Evolutionary conservation across 2,888 invertebrate genomes (phyloP).

Genomic region (Lysandra coridon): DNA sequence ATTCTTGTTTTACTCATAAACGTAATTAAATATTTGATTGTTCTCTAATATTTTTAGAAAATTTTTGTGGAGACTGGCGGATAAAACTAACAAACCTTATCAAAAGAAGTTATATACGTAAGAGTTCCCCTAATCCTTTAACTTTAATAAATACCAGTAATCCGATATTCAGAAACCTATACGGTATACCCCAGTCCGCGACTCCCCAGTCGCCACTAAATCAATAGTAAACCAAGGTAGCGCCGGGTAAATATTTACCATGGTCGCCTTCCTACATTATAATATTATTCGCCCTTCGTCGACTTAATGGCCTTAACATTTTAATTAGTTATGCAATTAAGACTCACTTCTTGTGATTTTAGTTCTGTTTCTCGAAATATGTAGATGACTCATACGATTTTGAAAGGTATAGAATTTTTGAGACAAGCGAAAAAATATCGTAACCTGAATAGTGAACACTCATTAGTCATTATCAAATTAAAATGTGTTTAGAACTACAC

Average conservation of each 20-base stretch:
- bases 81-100: not conserved
- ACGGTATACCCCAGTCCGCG: not conserved
- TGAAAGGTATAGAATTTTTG: not conserved
- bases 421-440: not conserved
- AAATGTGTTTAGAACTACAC: too few relatives aligned
- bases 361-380: not conserved
- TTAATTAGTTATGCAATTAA: conserved; percentile 2
- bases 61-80: not conserved
- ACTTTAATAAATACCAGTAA: not conserved
- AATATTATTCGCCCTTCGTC: not conserved
- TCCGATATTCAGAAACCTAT: conserved; percentile 2
- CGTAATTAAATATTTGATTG: not conserved
- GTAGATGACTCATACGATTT: not conserved
- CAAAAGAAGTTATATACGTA: not conserved
- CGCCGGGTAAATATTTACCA: not conserved
- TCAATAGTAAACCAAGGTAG: conserved; percentile 14
- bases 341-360: conserved; percentile 1
- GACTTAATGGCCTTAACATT: not conserved
- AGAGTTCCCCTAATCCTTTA: not conserved
- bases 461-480: too few relatives aligned
- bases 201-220: not conserved
- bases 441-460: not conserved
- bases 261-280: conserved; percentile 13
- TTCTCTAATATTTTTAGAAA: not conserved
- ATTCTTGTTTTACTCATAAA: not conserved